Base-by-base conservation (phyloP, 2,888 invertebrate species). In the Callimorpha dominula region DNA sequence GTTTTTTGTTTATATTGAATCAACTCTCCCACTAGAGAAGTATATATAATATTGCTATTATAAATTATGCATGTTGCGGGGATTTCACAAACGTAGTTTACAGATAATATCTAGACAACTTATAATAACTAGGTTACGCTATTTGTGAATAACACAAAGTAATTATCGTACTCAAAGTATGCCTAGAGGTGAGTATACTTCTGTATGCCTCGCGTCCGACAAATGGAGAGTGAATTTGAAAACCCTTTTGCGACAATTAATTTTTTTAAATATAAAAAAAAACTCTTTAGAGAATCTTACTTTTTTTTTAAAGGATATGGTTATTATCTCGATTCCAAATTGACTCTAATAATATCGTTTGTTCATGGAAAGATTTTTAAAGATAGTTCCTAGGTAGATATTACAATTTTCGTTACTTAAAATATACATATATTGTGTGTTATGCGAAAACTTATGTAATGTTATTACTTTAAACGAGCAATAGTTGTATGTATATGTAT, bases 361-460 rank as follows among this genome's bases (percentile, higher is more conserved):
- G 4, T 52, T 52, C 5, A 17, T 52, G 52, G 15, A 17, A 17
- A 6, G 52, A 15, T 5, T 1, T 52, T 52, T 52, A 17, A 17
- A 52, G 46, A 46, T 46, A 9, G 46, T 43, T 31, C 31, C 31
- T 31, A 31, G 31, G 31, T 31, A 31, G 31, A 31, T 1, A 2
- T 31, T 31, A 31, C 31, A 31, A 31, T 31, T 31, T 31, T 31
- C 31, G 31, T 31, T 31, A 43, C 0, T 43, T 43, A 43, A 46
- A 50, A 40, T 50, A 52, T 50, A 66, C 52, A 40, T 7, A 43
- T 50, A 7, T 8, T 20, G 8, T 49, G 2, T 15, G 12, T 66
- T 49, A 68, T 71, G 42, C 46, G 71, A 73, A 74, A 78, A 54
- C 31, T 80, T 80, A 75, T 62, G 73, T 81, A 81, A 81, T 46